Conservation (phyloP, 2,888 invertebrate genomes). For the Notocelia uddmanniana region DNA sequence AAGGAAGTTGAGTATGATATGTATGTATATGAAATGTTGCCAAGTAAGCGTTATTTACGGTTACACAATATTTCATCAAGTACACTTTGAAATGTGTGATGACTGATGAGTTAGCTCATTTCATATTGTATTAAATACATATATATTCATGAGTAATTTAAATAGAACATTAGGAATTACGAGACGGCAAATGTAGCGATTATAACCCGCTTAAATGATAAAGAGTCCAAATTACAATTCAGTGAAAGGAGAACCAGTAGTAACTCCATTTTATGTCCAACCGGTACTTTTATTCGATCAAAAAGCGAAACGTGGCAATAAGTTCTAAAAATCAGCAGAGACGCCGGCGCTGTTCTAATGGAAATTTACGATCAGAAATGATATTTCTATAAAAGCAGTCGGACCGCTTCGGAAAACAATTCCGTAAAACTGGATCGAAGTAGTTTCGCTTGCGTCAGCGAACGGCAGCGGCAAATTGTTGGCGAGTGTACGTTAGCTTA, state of each 20-base stretch:
- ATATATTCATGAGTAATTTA: not conserved
- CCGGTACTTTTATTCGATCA: not conserved
- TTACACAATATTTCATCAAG: conserved; percentile 15
- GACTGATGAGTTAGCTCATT: not conserved
- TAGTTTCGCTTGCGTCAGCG: conserved; percentile 59
- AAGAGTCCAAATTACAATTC: not conserved
- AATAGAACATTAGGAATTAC: conserved; percentile 1
- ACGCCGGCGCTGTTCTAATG: conserved; percentile 43
- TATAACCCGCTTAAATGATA: not conserved
- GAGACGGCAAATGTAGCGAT: not conserved
- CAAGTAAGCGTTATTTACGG: conserved; percentile 9
- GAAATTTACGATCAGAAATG: conserved; percentile 52
- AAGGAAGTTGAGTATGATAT: conserved; percentile 30
- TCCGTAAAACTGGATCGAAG: conserved; percentile 53
- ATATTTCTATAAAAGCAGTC: conserved; percentile 53
- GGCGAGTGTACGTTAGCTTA: conserved; percentile 46
- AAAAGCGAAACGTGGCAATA: conserved; percentile 4
- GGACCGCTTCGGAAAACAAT: conserved; percentile 58
- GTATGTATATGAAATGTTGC: conserved; percentile 3
- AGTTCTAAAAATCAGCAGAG: conserved; percentile 45
- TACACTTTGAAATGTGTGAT: not conserved
- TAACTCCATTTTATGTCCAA: not conserved
- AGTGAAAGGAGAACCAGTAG: not conserved
- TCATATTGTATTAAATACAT: not conserved
- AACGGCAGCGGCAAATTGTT: conserved; percentile 49